Evolutionary conservation across 2,113 vertebrate genomes (phyloP), one percentile per base, ranked within the genome.

Genomic region (Forbesichthys agassizii): DNA sequence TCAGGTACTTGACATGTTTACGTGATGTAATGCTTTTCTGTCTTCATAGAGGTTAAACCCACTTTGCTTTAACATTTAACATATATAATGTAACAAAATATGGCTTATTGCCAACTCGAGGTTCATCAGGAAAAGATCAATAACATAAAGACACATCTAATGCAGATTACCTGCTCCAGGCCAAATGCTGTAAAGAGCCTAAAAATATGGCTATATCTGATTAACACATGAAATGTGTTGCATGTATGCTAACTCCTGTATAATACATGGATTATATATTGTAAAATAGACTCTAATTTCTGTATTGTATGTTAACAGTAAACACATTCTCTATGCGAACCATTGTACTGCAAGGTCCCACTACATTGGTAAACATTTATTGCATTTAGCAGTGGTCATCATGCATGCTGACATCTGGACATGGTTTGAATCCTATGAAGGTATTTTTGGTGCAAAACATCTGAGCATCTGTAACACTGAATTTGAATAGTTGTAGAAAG

Each of bases 111-210:
- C 36, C 36, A 42, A 8, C 36, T 42, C 36, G 36, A 42, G 49
- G 11, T 52, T 52, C 13, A 52, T 12, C 49, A 52, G 49, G 6
- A 52, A 52, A 52, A 3, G 11, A 52, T 14, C 49, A 52, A 12
- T 52, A 11, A 52, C 49, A 51, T 51, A 11, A 51, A 11, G 49
- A 4, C 11, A 51, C 49, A 13, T 51, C 49, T 51, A 11, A 13
- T 13, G 13, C 9, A 51, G 49, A 51, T 12, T 3, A 16, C 13
- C 52, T 16, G 52, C 52, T 54, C 52, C n/a, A 54, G n/a, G 13
- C 70, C 56, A 80, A 61, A 79, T 66, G 57, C 68, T 64, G 3
- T 61, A 13, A 76, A 70, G 74, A n/a, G 61, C 58, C 58, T 61
- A 75, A 80, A 68, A 82, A 72, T 61, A 61, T 59, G 36, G 18